A percentile compares a stretch with the other conserved stretches of the same genome.
Evolutionary conservation across 2,888 invertebrate species (phyloP).

Genomic region (Dynastes tityus): DNA sequence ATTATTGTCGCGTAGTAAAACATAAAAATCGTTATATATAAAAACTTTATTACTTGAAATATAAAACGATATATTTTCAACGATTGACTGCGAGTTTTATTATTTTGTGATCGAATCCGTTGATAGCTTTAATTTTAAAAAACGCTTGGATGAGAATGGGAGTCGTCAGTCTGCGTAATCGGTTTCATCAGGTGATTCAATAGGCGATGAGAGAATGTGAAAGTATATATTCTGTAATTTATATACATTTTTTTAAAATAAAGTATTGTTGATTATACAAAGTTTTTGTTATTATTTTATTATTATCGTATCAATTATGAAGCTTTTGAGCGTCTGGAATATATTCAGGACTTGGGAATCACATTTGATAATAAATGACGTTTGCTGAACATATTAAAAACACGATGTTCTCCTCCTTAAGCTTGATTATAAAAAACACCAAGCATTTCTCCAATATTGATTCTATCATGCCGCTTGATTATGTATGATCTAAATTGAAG

Average conservation of each 20-base stretch:
- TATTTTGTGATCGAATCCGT: slow-evolving; percentile 40
- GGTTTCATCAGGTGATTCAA: slow-evolving; percentile 19
- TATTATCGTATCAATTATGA: no score
- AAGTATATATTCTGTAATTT: slow-evolving; percentile 44
- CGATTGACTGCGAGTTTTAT: slow-evolving; percentile 25
- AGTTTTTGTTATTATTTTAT: slow-evolving; percentile 15
- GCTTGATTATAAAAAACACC: no score
- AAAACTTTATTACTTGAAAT: slow-evolving; percentile 13
- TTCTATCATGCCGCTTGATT: no score
- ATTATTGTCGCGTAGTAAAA: neutral
- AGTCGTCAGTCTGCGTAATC: neutral
- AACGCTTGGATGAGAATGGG: slow-evolving; percentile 1
- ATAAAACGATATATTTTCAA: slow-evolving; percentile 21
- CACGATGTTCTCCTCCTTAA: no score
- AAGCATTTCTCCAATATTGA: no score
- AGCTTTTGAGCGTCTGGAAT: no score
- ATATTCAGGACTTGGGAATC: no score
- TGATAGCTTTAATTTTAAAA: slow-evolving; percentile 39
- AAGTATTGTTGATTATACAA: slow-evolving; percentile 48
- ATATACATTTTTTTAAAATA: slow-evolving; percentile 52
- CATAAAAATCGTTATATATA: neutral
- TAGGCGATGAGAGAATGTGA: neutral
- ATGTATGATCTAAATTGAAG: no score
- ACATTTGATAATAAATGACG: no score
- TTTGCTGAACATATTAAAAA: no score